Base-by-base conservation (phyloP, 2,888 invertebrate genomes). In the Rotaria sp. region DNA sequence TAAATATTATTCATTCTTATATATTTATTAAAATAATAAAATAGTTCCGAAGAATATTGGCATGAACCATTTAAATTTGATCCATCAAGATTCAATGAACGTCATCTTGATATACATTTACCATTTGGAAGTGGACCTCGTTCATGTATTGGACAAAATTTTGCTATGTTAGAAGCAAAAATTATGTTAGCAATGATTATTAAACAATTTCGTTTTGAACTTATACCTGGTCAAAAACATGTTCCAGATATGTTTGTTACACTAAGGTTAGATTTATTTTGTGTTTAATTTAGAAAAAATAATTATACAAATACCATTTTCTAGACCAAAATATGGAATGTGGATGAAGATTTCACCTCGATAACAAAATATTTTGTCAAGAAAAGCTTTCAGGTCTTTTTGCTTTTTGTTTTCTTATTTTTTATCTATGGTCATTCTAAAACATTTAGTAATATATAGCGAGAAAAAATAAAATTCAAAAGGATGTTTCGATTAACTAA, bases 161-260 rank as follows among this genome's bases (percentile, higher is more conserved):
- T n/a, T 75, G 75, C 75, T 24, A 75, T 75, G 75, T 75, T 75
- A 41, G 75, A 75, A 41, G 75, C 75, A 5, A 75, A 75, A 75
- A 75, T 75, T 2, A 75, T 75, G 41, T 75, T 75, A 75, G 75
- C 41, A 75, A 24, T 75, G 75, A 41, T 75, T 41, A 41, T 75
- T 7, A 38, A 21, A 41, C 41, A 11, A 38, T 75, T 75, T 35
- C 35, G 38, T 75, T 75, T 75, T 41, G 41, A 75, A 41, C 38
- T 75, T 75, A 24, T 41, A 11, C 41, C 75, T 41, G 75, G 75
- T 38, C 75, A 75, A 41, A 75, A 75, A 41, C 26, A 24, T 41
- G 41, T 38, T 41, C 75, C 75, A 24, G 75, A 75, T 41, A 26
- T 75, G 18, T 24, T 26, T 11, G 11, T 75, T 41, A 75, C 75